Evolutionary conservation across 1,140 invertebrate species (phyloP).

Genomic region (Steinernema feltiae): DNA sequence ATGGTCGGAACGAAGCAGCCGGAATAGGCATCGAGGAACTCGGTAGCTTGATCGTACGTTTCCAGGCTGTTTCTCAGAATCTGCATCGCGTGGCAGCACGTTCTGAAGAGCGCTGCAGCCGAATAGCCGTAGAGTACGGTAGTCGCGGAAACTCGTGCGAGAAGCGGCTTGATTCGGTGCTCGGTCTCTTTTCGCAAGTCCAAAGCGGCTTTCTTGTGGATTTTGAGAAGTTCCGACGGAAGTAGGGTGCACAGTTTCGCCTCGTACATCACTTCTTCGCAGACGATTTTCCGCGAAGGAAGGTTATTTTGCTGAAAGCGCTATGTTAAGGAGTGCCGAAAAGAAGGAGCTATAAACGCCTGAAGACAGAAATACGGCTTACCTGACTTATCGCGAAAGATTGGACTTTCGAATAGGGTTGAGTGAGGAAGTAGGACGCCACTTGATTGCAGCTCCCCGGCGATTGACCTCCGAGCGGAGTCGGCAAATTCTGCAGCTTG

Average conservation of each 20-base stretch:
- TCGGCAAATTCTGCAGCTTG: conserved; percentile 17
- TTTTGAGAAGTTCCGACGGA: conserved; percentile 43
- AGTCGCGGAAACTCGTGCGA: conserved; percentile 31
- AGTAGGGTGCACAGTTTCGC: conserved; percentile 43
- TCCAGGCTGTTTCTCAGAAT: background rate
- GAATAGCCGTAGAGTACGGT: conserved; percentile 24
- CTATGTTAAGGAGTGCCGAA: conserved; percentile 1
- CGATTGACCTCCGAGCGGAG: conserved; percentile 1
- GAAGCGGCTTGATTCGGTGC: conserved; percentile 30
- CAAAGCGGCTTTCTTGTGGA: conserved; percentile 34
- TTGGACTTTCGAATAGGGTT: conserved; percentile 41
- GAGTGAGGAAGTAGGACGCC: conserved; percentile 35
- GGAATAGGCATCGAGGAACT: conserved; percentile 43
- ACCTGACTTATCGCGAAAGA: conserved; percentile 42
- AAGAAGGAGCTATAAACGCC: conserved; percentile 15
- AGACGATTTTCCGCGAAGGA: conserved; percentile 41
- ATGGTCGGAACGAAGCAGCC: conserved; percentile 45
- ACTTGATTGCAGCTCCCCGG: background rate
- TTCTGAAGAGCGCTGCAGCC: conserved; percentile 46
- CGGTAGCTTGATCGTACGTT: conserved; percentile 39
- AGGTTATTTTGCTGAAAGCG: conserved; percentile 38
- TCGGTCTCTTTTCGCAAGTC: conserved; percentile 27
- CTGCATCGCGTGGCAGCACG: conserved; percentile 26
- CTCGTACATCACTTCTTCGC: conserved; percentile 46
- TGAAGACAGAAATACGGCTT: conserved; percentile 18